Evolutionary conservation across 2,797 vertebrate genomes (phyloP), one percentile per base, ranked within the genome.

Genomic region (Mormyrops boulengeri): DNA sequence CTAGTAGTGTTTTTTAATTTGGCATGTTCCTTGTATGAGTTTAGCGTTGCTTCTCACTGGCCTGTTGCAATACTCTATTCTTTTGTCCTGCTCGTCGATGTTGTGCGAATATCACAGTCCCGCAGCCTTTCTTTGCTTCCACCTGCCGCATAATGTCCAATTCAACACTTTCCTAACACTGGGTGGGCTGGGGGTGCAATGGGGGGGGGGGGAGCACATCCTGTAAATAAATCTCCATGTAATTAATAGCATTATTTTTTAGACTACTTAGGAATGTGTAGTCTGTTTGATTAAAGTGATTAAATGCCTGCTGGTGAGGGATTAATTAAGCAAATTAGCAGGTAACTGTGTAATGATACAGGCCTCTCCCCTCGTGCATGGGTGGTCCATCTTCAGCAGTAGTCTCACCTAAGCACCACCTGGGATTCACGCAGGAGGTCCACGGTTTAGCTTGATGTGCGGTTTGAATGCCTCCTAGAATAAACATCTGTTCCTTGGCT

Each of bases 241-340:
- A 50, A 47, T 47, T 50, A 22, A 50, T 85, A 49, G 22, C 41
- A 49, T 85, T 50, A 14, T 89, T 47, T 77, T 91, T 50, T 19
- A 89, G 77, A 87, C 44, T 82, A 84, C 41, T 89, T 53, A 22
- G 73, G 69, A 80, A 89, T 77, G 69, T 80, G 69, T 19, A 22
- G 47, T 50, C 47, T 34, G 11, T 53, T 55, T 87, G 49, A 55
- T 50, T 38, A 49, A 87, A 87, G 50, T 50, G 50, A 85, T 87
- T 87, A 87, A 87, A 87, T 26, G 52, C 52, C 50, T 60, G 85
- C 50, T 57, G 85, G 85, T 7, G 52, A 69, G 52, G 50, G 84
- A 26, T 30, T 85, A 85, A 85, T 85, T 50, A 52, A 85, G 49
- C 26, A 12, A 87, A 50, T 57, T 55, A 55, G 50, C 52, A 87